Evolutionary conservation across 1,140 invertebrate species (phyloP).

Genomic region (Parapsyche elsis): DNA sequence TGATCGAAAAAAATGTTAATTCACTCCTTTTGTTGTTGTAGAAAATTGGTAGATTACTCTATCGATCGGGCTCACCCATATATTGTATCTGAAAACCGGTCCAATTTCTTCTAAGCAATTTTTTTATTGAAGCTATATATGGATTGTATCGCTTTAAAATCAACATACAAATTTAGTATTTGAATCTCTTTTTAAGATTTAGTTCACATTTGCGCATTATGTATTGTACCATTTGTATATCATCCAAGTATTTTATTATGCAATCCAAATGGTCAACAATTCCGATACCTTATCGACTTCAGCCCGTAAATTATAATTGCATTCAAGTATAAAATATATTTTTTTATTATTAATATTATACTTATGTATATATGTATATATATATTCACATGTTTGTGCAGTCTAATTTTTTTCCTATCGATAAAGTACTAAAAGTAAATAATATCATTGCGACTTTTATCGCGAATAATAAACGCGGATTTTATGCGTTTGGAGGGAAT

Average conservation of each 20-base stretch:
- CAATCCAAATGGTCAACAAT: neutral
- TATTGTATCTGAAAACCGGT: no score
- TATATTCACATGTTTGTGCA: neutral
- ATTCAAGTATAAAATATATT: neutral
- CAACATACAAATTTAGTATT: no score
- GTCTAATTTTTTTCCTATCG: neutral
- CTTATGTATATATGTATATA: neutral
- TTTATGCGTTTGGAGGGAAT: neutral
- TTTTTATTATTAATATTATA: neutral
- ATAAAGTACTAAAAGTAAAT: neutral
- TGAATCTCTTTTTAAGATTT: no score
- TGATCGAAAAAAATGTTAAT: neutral
- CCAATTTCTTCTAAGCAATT: neutral
- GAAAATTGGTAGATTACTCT: neutral
- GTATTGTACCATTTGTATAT: no score
- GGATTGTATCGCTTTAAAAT: no score
- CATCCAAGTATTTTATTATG: neutral
- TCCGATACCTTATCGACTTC: conserved; percentile 8
- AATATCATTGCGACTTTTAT: conserved; percentile 3
- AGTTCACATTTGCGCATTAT: no score
- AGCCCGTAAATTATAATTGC: conserved; percentile 5
- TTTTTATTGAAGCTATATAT: neutral
- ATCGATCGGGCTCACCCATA: neutral
- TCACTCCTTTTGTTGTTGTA: conserved; percentile 1
- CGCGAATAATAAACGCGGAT: neutral